Evolutionary conservation across 2,888 invertebrate genomes (phyloP), one percentile per base, ranked within the genome.

Genomic region (Cosmorhoe ocellata): DNA sequence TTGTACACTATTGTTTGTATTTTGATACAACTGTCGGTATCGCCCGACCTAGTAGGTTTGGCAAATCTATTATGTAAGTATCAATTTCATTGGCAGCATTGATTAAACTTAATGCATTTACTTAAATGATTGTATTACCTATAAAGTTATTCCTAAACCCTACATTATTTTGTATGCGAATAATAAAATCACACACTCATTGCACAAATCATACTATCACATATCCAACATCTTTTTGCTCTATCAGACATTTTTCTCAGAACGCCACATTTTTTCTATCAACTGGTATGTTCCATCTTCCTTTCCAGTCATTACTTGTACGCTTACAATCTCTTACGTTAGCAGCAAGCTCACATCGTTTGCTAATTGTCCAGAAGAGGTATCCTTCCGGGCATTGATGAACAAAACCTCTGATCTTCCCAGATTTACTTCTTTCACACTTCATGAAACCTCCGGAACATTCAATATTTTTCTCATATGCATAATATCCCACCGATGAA

Each of bases 381-480:
- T 93, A 95, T 33, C 93, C 93, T 65, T 92, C 87, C 0, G 96
- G 96, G 80, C 97, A 97, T 67, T 94, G 94, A 75, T 94, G 93
- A 9, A 96, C 85, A 65, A 92, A 93, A 10, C 95, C 96, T 76
- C 93, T 90, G 61, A 95, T 74, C 43, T 82, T 90, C 36, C 86
- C 90, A 1, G 84, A 71, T 57, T 86, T 84, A 8, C 69, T 58
- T 62, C 80, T 85, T 64, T 88, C 86, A 75, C 96, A 96, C 79
- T 94, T 96, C 39, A 95, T 87, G 73, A 96, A 96, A 9, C 92
- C 91, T 58, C 92, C 91, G 22, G 93, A 92, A 73, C 96, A 97
- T 66, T 93, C 93, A 44, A 91, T 90, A 22, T 91, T 87, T 48
- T 86, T 86, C 61, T 94, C 93, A 54, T 95, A 92, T 3, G 94